A percentile compares a stretch with the other conserved stretches of the same genome.
phyloP scores from a whole-genome alignment of 2,797 vertebrate species.

The Rhinella marina region DNA sequence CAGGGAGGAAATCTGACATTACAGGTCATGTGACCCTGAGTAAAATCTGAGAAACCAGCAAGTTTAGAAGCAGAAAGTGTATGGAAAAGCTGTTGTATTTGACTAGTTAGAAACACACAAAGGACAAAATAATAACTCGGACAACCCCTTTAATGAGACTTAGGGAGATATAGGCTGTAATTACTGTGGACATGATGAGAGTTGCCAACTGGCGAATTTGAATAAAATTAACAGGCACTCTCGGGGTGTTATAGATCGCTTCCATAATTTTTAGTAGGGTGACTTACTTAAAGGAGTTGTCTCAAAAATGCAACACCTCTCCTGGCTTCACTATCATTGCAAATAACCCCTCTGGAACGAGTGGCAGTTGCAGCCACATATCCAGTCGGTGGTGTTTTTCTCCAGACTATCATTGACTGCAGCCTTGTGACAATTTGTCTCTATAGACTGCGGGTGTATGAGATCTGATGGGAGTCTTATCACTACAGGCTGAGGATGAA shows the following conservation, averaged over 20 bases:
- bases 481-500: slow-evolving; percentile 21
- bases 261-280: not conserved
- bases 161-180: not conserved
- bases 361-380: not conserved
- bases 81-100: too few species aligned
- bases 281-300: not conserved
- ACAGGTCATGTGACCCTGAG: too few species aligned
- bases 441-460: not conserved
- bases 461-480: slow-evolving; percentile 39
- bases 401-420: slow-evolving; percentile 17
- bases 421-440: slow-evolving; percentile 7
- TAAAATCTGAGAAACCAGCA: too few species aligned
- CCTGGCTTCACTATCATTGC: not conserved
- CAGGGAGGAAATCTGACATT: too few species aligned
- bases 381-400: not conserved
- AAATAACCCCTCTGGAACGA: not conserved
- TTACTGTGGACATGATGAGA: not conserved
- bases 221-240: too few species aligned
- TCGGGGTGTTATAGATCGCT: not conserved
- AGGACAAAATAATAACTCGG: too few species aligned
- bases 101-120: too few species aligned
- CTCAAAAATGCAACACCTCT: too few species aligned
- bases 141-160: too few species aligned
- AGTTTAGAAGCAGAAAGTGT: too few species aligned
- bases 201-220: not conserved